phyloP scores from a whole-genome alignment of 2,113 vertebrate genomes.

The Mus pahari region DNA sequence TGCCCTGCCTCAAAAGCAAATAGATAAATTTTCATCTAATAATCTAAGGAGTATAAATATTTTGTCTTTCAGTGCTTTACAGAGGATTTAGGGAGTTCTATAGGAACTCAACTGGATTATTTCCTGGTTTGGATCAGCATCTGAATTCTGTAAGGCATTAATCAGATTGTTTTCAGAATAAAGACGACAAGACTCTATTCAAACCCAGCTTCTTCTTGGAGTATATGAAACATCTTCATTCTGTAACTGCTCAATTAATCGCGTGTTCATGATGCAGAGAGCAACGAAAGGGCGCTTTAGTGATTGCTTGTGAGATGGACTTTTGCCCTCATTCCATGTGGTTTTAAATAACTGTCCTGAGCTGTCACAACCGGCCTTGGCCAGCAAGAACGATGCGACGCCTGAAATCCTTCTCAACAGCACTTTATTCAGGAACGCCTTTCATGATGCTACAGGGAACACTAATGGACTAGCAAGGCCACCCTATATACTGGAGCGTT shows the following conservation, averaged over 20 bases:
- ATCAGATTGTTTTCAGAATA: slow-evolving; percentile 63
- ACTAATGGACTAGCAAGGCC: too few relatives aligned
- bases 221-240: slow-evolving; percentile 3
- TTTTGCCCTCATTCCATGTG: slow-evolving; percentile 14
- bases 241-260: slow-evolving; percentile 43
- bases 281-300: slow-evolving; percentile 3
- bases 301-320: not conserved
- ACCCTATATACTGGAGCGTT: too few relatives aligned
- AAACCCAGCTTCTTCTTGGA: slow-evolving; percentile 45
- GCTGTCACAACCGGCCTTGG: too few relatives aligned
- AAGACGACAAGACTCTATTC: slow-evolving; percentile 29
- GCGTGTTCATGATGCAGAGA: slow-evolving; percentile 3
- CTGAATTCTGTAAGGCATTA: slow-evolving; percentile 31
- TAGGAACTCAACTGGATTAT: slow-evolving; percentile 32
- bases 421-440: too few relatives aligned
- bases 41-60: slow-evolving; percentile 38
- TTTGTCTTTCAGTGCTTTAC: slow-evolving; percentile 49
- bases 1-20: not conserved
- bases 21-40: not conserved
- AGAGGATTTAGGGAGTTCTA: slow-evolving; percentile 9
- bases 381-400: too few relatives aligned
- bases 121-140: slow-evolving; percentile 49
- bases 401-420: too few relatives aligned
- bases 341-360: slow-evolving; percentile 46
- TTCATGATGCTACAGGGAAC: too few relatives aligned